These are phyloP conservation scores for Chesias legatella DNA, from an alignment of 2,888 invertebrate species.

Conservation along the genomic window DNA sequence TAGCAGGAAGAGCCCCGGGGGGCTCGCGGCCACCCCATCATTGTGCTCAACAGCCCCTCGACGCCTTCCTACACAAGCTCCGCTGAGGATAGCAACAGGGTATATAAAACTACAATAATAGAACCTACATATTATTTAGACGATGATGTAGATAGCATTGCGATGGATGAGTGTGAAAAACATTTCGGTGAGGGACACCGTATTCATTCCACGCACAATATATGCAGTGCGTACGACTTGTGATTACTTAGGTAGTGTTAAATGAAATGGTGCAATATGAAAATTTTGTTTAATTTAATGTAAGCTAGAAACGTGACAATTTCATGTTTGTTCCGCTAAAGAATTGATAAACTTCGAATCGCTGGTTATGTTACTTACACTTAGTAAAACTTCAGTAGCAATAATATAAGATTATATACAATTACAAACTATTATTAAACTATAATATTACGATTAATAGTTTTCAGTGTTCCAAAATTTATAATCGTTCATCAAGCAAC, in stretches of 20 bases:
- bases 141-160: constrained; percentile 54
- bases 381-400: no score
- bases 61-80: constrained; percentile 57
- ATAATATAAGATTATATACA: no score
- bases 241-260: constrained; percentile 45
- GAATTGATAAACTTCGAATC: constrained; percentile 32
- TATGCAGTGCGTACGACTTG: constrained; percentile 46
- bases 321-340: constrained; percentile 26
- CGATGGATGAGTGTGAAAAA: constrained; percentile 53
- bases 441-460: no score
- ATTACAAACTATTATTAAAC: no score
- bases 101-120: constrained; percentile 66
- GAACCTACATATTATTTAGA: constrained; percentile 52
- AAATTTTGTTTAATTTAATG: constrained; percentile 20
- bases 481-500: neutral
- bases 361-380: constrained; percentile 6
- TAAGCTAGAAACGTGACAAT: constrained; percentile 14
- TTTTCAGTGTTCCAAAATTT: constrained; percentile 18
- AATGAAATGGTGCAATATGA: constrained; percentile 52
- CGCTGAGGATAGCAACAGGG: constrained; percentile 67
- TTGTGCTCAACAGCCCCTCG: constrained; percentile 71
- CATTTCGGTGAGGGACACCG: constrained; percentile 43
- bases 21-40: constrained; percentile 45
- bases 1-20: constrained; percentile 56
- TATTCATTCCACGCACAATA: constrained; percentile 70